Base-by-base conservation (phyloP, 2,888 invertebrate species). In the Carabus problematicus region DNA sequence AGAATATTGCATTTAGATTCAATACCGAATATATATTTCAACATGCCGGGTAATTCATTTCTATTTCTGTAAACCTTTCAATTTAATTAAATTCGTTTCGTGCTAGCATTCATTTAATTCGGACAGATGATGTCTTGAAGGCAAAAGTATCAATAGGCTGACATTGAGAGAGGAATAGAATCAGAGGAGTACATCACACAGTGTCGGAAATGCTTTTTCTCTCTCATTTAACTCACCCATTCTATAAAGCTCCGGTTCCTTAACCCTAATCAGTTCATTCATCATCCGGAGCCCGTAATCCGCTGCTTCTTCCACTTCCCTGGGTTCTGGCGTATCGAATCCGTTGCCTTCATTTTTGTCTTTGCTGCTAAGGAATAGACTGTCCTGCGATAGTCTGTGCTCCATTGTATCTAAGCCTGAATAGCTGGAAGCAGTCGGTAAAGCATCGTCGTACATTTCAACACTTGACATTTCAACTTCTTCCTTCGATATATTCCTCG, bases 241-340 rank as follows among this genome's bases (percentile, higher is more conserved):
- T 41, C 87, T 82, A 76, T 86, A 90, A 77, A 84, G 85, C 71
- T 81, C 84, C 75, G 80, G 89, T 81, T 85, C 88, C 76, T 84
- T 87, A 76, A 83, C 81, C 75, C 85, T 83, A 74, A 88, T 87
- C 16, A 91, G 79, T 69, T 90, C 86, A 72, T 87, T 86, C 86
- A 91, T 88, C 71, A 86, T 87, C 73, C 85, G 83, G 76, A 91
- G 82, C 1, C 91, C 91, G 75, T 86, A 87, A 73, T 88, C 85
- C 2, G 88, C 86, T n/a, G 90, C 91, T 77, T 88, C 87, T 70
- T 87, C 79, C n/a, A 90, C 80, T 73, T 88, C 87, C 68, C 80
- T 78, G 59, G 80, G 79, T 42, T 73, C 74, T 0, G 75, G 72
- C 11, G 54, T 64, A 43, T 71, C 58, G 60, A 70, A 61, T 64